A percentile compares a stretch with the other conserved stretches of the same genome.
phyloP scores from a whole-genome alignment of 1,140 invertebrate species.

The Drosophila repletoides region DNA sequence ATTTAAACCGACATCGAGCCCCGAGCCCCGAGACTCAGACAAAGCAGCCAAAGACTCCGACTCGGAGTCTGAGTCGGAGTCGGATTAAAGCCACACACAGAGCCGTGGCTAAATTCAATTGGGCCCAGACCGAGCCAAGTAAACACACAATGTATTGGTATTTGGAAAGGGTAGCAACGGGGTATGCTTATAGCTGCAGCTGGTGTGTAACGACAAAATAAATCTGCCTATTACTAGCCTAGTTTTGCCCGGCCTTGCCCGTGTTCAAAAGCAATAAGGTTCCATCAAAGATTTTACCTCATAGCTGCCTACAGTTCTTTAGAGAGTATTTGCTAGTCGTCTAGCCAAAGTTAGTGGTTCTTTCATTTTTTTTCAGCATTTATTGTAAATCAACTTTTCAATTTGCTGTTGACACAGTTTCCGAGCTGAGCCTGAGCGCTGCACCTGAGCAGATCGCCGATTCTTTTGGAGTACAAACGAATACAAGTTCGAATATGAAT shows the following conservation, averaged over 20 bases:
- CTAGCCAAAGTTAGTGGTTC: too few species aligned
- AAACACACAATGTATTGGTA: slow-evolving; percentile 57
- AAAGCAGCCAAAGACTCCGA: neutral
- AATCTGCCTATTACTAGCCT: too few species aligned
- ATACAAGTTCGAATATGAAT: too few species aligned
- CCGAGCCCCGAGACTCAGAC: too few species aligned
- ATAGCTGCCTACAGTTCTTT: too few species aligned
- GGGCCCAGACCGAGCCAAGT: slow-evolving; percentile 57
- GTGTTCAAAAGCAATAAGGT: too few species aligned
- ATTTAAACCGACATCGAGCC: slow-evolving; percentile 58
- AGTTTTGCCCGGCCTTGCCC: too few species aligned
- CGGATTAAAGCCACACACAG: slow-evolving; percentile 41
- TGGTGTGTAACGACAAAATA: too few species aligned
- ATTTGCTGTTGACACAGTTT: slow-evolving; percentile 77
- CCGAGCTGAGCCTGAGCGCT: slow-evolving; percentile 18
- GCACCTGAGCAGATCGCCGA: slow-evolving; percentile 53
- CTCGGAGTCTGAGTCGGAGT: neutral
- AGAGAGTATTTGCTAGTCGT: too few species aligned
- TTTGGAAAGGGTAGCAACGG: too few species aligned
- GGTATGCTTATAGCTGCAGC: too few species aligned
- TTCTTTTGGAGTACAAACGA: slow-evolving; percentile 42
- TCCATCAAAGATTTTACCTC: too few species aligned
- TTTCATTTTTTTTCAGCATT: slow-evolving; percentile 23
- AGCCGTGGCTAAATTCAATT: slow-evolving; percentile 59
- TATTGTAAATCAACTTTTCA: slow-evolving; percentile 74